These are phyloP conservation scores for Perithous albicinctus DNA, from an alignment of 2,888 invertebrate species.

Conservation along the genomic window DNA sequence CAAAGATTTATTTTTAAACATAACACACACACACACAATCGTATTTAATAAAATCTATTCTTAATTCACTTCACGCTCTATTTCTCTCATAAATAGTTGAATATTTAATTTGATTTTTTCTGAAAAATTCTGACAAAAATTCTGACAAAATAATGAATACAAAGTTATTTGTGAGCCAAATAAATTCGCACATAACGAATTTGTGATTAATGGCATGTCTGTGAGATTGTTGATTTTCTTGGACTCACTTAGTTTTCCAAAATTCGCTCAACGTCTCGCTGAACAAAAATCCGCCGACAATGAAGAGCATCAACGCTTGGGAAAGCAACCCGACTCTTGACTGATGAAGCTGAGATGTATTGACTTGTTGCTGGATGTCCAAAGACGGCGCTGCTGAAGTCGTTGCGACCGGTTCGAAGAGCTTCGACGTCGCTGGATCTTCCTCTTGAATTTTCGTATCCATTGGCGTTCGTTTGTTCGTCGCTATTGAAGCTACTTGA, in stretches of 20 bases:
- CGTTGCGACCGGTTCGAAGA: constrained; percentile 80
- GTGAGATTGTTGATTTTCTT: not conserved
- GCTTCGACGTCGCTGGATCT: constrained; percentile 84
- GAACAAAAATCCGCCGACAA: constrained; percentile 94
- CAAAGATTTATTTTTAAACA: constrained; percentile 66
- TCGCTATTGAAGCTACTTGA: constrained; percentile 87
- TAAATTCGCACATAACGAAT: too few relatives aligned
- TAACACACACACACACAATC: not conserved
- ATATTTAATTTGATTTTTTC: too few relatives aligned
- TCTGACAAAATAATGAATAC: too few relatives aligned
- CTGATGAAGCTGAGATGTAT: constrained; percentile 95
- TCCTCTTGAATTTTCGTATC: constrained; percentile 83
- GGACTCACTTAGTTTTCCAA: constrained; percentile 95
- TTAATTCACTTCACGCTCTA: too few relatives aligned
- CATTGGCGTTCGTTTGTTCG: constrained; percentile 81
- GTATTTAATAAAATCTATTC: not conserved
- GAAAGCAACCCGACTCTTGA: constrained; percentile 94
- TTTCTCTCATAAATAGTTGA: too few relatives aligned
- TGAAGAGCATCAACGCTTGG: constrained; percentile 96
- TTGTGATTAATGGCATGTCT: too few relatives aligned
- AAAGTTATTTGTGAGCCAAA: too few relatives aligned
- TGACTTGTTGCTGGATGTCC: constrained; percentile 86
- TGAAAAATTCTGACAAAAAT: too few relatives aligned
- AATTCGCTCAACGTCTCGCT: constrained; percentile 96
- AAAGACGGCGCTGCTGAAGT: constrained; percentile 73